A percentile compares a stretch with the other conserved stretches of the same genome.
Evolutionary conservation across 2,797 vertebrate species (phyloP).

Genomic region (Falco columbarius): DNA sequence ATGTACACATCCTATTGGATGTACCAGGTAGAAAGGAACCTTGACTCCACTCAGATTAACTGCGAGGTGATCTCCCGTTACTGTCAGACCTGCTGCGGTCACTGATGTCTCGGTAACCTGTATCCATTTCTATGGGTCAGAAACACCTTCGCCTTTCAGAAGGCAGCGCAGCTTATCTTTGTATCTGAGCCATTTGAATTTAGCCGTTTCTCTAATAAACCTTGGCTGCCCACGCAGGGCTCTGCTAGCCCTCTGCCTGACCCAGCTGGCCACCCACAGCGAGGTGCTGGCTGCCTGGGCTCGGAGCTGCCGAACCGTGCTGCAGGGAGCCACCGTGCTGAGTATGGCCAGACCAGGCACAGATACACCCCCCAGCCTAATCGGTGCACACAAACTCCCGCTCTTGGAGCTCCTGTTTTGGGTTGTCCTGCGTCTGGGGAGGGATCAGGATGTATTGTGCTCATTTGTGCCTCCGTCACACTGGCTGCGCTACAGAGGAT

Average conservation of each 20-base stretch:
- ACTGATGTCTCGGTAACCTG: neutral
- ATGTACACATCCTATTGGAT: slow-evolving; percentile 48
- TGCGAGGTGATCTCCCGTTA: neutral
- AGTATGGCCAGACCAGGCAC: neutral
- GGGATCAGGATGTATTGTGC: neutral
- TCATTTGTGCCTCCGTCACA: neutral
- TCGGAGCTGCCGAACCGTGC: neutral
- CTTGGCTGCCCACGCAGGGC: neutral
- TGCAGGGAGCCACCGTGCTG: neutral
- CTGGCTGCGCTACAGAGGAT: neutral
- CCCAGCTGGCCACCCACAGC: neutral
- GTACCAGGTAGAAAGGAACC: neutral
- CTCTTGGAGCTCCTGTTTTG: neutral
- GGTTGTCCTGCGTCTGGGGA: neutral
- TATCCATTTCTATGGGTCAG: neutral
- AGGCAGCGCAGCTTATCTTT: slow-evolving; percentile 34
- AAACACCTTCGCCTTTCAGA: slow-evolving; percentile 32
- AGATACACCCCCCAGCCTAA: neutral
- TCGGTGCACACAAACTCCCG: accelerated
- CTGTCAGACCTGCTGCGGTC: neutral
- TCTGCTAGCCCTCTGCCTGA: neutral
- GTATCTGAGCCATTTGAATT: neutral
- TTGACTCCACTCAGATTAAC: neutral
- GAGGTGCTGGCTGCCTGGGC: neutral
- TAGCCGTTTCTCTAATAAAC: slow-evolving; percentile 55